These are phyloP conservation scores for Takifugu ocellatus DNA, from an alignment of 2,797 vertebrate genomes.

Conservation along the genomic window DNA sequence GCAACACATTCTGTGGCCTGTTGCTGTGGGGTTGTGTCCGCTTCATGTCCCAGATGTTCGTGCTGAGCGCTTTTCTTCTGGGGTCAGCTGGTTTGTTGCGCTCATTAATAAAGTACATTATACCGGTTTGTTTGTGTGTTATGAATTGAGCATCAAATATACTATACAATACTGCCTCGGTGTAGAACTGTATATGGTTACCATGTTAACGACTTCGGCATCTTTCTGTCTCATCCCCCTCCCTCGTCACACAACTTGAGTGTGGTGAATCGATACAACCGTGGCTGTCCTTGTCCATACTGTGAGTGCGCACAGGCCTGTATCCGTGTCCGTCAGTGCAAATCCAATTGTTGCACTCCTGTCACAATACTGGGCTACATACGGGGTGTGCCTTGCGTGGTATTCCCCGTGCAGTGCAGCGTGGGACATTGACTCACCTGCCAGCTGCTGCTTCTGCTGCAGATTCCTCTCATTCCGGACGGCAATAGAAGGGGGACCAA, in stretches of 20 bases:
- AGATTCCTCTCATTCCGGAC: constrained; percentile 73
- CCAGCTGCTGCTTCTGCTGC: constrained; percentile 69
- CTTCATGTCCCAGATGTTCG: constrained; percentile 14
- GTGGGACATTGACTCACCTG: constrained; percentile 60
- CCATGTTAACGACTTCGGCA: not conserved
- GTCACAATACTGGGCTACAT: constrained; percentile 50
- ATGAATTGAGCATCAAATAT: not conserved
- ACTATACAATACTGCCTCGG: not conserved
- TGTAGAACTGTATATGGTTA: constrained; percentile 5
- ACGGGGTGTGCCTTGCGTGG: constrained; percentile 20
- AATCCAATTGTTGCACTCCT: constrained; percentile 31
- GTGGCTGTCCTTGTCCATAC: constrained; percentile 27
- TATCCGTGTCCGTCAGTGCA: constrained; percentile 19
- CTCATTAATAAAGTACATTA: constrained; percentile 5
- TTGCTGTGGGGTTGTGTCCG: constrained; percentile 2
- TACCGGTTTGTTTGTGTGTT: constrained; percentile 1
- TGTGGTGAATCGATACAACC: constrained; percentile 19
- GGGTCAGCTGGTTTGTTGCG: constrained; percentile 14
- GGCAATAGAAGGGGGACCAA: constrained; percentile 5
- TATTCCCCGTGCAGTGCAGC: constrained; percentile 41
- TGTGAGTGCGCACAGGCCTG: constrained; percentile 13
- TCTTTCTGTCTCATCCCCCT: constrained; percentile 3
- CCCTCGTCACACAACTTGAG: not conserved
- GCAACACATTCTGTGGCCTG: not conserved
- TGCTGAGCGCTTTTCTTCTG: constrained; percentile 22